phyloP scores from a whole-genome alignment of 2,797 vertebrate genomes.

The Silurus lanzhouensis region DNA sequence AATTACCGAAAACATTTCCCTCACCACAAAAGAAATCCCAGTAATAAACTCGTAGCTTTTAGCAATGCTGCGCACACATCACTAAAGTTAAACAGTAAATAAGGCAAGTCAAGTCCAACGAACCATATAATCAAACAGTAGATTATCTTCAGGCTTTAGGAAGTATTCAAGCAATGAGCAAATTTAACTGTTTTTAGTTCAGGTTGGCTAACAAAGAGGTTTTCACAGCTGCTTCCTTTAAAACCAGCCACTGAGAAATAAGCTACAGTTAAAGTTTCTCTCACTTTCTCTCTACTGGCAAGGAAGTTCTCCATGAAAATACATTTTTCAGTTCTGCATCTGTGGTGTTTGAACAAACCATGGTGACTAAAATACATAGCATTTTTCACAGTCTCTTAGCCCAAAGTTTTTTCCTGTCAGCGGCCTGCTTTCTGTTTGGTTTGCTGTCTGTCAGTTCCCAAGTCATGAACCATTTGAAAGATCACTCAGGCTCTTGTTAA shows the following conservation, averaged over 20 bases:
- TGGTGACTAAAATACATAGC: background rate
- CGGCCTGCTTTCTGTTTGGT: background rate
- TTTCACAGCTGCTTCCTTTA: background rate
- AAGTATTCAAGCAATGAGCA: background rate
- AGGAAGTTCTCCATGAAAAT: background rate
- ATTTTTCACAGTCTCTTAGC: background rate
- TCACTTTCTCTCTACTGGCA: background rate
- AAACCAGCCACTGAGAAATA: background rate
- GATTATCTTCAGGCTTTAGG: background rate
- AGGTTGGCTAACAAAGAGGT: background rate
- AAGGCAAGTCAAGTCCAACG: background rate
- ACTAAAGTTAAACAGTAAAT: background rate
- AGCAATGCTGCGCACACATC: background rate
- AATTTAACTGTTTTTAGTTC: background rate
- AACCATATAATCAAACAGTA: background rate
- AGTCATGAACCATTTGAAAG: background rate
- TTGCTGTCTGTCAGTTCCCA: background rate
- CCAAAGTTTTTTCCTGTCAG: background rate
- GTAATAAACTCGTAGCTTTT: background rate
- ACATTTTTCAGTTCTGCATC: constrained; percentile 11
- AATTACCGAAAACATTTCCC: background rate
- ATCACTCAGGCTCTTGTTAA: background rate
- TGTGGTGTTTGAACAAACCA: background rate
- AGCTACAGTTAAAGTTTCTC: background rate
- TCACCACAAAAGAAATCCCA: background rate